Evolutionary conservation across 2,888 invertebrate species (phyloP).

Genomic region (Lepeophtheirus nordmannii): DNA sequence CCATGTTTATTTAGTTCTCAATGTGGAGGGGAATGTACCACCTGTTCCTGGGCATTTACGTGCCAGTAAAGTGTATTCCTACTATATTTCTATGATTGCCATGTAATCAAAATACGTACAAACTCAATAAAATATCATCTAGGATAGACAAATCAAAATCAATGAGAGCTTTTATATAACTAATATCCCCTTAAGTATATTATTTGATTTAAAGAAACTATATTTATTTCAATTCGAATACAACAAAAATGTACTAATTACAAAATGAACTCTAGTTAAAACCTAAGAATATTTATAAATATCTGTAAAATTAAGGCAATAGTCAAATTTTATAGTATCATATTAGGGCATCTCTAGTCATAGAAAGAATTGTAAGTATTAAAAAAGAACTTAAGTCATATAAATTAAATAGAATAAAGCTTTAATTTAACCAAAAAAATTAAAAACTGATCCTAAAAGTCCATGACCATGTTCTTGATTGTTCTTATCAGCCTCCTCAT

Average conservation of each 20-base stretch:
- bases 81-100: neutral
- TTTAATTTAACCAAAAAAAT: neutral
- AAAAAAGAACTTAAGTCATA: too few relatives aligned
- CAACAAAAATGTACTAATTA: neutral
- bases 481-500: too few relatives aligned
- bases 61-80: neutral
- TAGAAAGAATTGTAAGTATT: too few relatives aligned
- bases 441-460: neutral
- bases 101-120: neutral
- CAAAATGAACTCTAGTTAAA: neutral
- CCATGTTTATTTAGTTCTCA: constrained; percentile 2
- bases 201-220: neutral
- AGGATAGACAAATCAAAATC: neutral
- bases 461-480: neutral
- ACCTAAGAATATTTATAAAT: neutral
- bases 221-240: neutral
- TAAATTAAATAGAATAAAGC: too few relatives aligned
- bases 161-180: neutral
- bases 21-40: constrained; percentile 5
- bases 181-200: neutral
- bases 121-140: neutral
- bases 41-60: constrained; percentile 1
- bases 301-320: neutral
- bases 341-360: too few relatives aligned
- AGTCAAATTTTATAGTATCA: too few relatives aligned